Evolutionary conservation across 2,113 vertebrate species (phyloP).

Genomic region (Saguinus midas): DNA sequence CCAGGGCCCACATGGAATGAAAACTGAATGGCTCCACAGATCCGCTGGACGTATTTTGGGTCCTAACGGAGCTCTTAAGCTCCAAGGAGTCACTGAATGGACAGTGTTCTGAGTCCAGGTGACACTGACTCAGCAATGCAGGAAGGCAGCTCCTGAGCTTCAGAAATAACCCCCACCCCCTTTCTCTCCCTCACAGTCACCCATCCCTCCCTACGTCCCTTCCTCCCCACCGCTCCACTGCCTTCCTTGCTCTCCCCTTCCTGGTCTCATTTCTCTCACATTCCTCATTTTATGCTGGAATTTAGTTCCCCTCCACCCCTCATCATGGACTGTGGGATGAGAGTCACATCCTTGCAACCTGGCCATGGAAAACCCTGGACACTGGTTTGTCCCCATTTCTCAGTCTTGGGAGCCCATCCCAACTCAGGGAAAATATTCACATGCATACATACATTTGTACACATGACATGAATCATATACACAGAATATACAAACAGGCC

Average conservation of each 20-base stretch:
- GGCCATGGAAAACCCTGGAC: background rate
- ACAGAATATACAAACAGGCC: no score
- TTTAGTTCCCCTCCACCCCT: rapidly evolving
- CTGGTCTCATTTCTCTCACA: rapidly evolving
- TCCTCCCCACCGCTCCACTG: rapidly evolving
- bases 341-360: rapidly evolving
- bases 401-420: background rate
- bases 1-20: background rate
- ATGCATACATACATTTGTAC: background rate
- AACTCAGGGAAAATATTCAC: background rate
- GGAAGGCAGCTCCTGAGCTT: background rate
- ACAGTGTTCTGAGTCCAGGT: background rate
- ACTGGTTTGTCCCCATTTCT: background rate
- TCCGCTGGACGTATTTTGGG: background rate
- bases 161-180: rapidly evolving
- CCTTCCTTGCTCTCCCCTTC: no score
- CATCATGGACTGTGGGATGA: rapidly evolving
- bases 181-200: background rate
- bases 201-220: background rate
- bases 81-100: background rate
- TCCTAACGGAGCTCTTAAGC: background rate
- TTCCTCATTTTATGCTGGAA: background rate
- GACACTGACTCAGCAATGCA: background rate
- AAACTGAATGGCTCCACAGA: no score
- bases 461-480: background rate